Percentiles rank a stretch among this genome's conserved stretches.
Conservation (phyloP, 1,140 invertebrate species). For the Melipona quadrifasciata region DNA sequence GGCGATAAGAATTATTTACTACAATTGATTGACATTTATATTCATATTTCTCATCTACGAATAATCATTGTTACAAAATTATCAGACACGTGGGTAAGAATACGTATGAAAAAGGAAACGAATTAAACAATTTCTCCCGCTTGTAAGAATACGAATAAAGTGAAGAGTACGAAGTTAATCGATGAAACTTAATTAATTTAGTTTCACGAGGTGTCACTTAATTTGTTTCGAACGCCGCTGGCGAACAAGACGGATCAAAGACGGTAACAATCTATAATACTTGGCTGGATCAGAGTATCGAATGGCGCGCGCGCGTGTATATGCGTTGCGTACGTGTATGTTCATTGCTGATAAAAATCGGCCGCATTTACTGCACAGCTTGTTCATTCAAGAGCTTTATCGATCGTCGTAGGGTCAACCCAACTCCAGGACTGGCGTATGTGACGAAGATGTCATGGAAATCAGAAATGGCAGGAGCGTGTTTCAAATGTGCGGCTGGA, state of each 20-base stretch:
- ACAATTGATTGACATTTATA: too few relatives aligned
- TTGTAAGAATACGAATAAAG: too few relatives aligned
- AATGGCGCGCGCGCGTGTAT: not conserved
- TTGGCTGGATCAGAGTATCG: not conserved
- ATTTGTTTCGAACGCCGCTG: not conserved
- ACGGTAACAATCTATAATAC: not conserved
- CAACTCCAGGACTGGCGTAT: constrained; percentile 89
- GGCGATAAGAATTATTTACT: too few relatives aligned
- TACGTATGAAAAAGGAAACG: too few relatives aligned
- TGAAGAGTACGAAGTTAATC: too few relatives aligned
- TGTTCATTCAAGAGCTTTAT: constrained; percentile 46
- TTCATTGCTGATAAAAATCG: constrained; percentile 35
- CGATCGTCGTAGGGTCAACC: constrained; percentile 87
- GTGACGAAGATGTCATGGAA: constrained; percentile 88
- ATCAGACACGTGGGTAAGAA: too few relatives aligned
- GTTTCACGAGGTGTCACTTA: not conserved
- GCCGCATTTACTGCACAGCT: constrained; percentile 24
- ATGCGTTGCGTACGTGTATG: not conserved
- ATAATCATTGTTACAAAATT: too few relatives aligned
- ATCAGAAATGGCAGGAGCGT: constrained; percentile 82
- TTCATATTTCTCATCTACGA: too few relatives aligned
- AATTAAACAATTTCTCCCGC: too few relatives aligned
- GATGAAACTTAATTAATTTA: too few relatives aligned
- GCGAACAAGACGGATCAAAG: not conserved
- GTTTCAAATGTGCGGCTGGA: constrained; percentile 89